Conservation (phyloP, 2,797 vertebrate genomes). For the Microctenopoma stevenorrisi region DNA sequence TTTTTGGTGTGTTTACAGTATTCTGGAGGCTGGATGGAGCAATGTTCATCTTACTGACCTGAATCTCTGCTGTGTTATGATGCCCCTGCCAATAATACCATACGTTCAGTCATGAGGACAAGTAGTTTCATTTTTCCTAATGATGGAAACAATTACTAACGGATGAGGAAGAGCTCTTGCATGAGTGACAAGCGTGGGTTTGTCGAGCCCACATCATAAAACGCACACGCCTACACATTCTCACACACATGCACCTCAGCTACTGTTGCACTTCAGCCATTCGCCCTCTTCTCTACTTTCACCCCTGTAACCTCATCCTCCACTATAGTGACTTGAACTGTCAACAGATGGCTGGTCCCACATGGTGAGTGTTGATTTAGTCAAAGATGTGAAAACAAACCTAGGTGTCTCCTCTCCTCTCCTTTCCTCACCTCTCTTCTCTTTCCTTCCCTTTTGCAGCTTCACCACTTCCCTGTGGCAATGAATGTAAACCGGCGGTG, state of each 20-base stretch:
- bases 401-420: conserved; percentile 49
- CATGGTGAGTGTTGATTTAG: conserved; percentile 65
- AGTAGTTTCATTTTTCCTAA: background rate
- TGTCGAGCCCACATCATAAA: background rate
- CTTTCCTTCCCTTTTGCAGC: conserved; percentile 9
- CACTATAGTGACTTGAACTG: conserved; percentile 62
- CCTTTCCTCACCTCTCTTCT: background rate
- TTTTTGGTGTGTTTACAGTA: conserved; percentile 53
- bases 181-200: background rate
- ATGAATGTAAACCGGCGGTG: conserved; percentile 4
- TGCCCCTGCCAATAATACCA: background rate
- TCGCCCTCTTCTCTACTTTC: conserved; percentile 30
- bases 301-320: conserved; percentile 49
- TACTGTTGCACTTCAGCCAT: conserved; percentile 11
- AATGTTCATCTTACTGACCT: conserved; percentile 22
- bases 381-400: conserved; percentile 68
- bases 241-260: conserved; percentile 6
- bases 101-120: background rate
- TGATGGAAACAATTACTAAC: background rate
- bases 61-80: conserved; percentile 24
- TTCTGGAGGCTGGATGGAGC: conserved; percentile 34
- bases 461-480: conserved; percentile 12
- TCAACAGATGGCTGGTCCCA: conserved; percentile 69
- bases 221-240: conserved; percentile 2
- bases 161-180: background rate